phyloP scores from a whole-genome alignment of 2,797 vertebrate genomes.

The Poeciliopsis turneri region DNA sequence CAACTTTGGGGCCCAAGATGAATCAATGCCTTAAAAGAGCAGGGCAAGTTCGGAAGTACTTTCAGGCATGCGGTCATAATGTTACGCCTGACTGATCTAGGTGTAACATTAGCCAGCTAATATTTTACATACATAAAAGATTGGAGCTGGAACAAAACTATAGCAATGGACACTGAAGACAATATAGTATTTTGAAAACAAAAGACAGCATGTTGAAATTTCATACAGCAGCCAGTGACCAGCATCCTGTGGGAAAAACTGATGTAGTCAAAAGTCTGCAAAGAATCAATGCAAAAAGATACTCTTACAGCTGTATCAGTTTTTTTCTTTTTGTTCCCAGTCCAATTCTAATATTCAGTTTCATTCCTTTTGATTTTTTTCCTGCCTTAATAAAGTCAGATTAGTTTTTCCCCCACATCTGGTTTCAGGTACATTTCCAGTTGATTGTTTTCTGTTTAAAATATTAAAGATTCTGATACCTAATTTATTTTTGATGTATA shows the following conservation, averaged over 20 bases:
- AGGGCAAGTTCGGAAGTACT: neutral
- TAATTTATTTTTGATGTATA: neutral
- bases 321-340: neutral
- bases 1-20: neutral
- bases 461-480: neutral
- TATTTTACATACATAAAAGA: neutral
- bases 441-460: neutral
- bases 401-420: neutral
- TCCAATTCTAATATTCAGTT: neutral
- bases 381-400: neutral
- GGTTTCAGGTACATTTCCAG: neutral
- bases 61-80: neutral
- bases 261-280: neutral
- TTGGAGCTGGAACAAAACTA: neutral
- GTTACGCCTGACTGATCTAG: neutral
- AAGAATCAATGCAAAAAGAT: neutral
- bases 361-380: neutral
- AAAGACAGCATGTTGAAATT: neutral
- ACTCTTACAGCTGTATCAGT: neutral
- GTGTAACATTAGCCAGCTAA: neutral
- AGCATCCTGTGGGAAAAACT: neutral
- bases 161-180: neutral
- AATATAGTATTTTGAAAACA: neutral
- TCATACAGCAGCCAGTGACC: neutral
- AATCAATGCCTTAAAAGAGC: neutral